A percentile compares a stretch with the other conserved stretches of the same genome.
These are phyloP conservation scores for Pachyramphus minor DNA, from an alignment of 2,113 vertebrate genomes.

Conservation along the genomic window DNA sequence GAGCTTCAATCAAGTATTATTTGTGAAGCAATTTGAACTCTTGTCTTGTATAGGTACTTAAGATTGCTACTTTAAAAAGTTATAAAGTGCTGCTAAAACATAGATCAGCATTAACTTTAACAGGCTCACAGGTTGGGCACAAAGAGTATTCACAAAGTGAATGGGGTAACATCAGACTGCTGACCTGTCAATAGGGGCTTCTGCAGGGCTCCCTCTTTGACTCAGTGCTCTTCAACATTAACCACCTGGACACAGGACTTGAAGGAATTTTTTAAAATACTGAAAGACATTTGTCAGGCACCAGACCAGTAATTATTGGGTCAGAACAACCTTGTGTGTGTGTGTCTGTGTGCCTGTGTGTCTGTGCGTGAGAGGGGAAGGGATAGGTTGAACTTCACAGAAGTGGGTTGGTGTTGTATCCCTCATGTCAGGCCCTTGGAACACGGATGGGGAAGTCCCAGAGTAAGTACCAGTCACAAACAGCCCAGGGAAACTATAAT, in stretches of 20 bases:
- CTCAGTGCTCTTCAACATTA: background rate
- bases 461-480: too few species aligned
- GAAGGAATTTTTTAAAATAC: background rate
- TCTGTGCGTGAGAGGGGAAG: too few species aligned
- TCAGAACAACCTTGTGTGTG: too few species aligned
- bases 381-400: too few species aligned
- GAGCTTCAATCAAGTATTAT: background rate
- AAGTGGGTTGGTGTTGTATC: too few species aligned
- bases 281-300: too few species aligned
- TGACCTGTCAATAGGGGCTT: background rate
- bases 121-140: background rate
- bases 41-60: background rate
- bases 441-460: too few species aligned
- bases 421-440: too few species aligned
- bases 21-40: background rate
- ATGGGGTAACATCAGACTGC: background rate
- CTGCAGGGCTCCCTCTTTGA: background rate
- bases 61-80: background rate
- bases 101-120: background rate
- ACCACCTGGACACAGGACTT: background rate
- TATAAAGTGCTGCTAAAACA: background rate
- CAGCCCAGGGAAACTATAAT: too few species aligned
- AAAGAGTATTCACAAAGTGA: background rate
- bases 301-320: too few species aligned
- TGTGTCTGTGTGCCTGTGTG: too few species aligned